phyloP scores from a whole-genome alignment of 2,113 vertebrate species.

The Phylloscopus trochilus region DNA sequence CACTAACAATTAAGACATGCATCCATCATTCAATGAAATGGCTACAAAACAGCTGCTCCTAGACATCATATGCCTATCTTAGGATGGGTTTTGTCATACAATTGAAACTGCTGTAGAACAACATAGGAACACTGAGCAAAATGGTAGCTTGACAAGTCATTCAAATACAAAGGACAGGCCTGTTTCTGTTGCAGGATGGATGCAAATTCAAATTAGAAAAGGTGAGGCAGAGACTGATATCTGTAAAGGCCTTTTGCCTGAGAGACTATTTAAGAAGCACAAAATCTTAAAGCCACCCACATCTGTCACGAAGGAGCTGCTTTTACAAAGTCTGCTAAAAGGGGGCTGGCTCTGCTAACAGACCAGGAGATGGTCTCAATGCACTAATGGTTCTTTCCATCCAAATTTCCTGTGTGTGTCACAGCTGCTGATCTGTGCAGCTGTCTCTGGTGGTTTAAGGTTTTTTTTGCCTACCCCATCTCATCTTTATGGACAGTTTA shows the following conservation, averaged over 20 bases:
- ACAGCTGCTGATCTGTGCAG: conserved; percentile 64
- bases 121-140: not conserved
- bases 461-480: not conserved
- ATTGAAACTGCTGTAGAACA: not conserved
- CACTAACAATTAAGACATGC: not conserved
- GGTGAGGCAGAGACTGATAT: not conserved
- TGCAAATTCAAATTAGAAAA: not conserved
- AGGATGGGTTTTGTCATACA: not conserved
- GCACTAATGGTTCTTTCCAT: conserved; percentile 70
- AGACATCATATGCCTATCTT: not conserved
- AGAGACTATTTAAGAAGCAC: not conserved
- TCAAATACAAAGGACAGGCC: not conserved
- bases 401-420: conserved; percentile 67
- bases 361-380: conserved; percentile 51
- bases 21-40: not conserved
- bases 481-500: not conserved
- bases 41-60: not conserved
- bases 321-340: conserved; percentile 32
- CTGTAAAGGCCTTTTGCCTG: not conserved
- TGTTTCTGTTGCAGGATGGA: not conserved
- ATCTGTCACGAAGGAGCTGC: not conserved
- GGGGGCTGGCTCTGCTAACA: conserved; percentile 12
- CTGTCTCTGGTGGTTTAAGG: conserved; percentile 11
- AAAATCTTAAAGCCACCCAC: not conserved
- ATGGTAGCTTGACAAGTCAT: not conserved